phyloP scores from a whole-genome alignment of 2,888 invertebrate species.

The Hyposoter dolosus region DNA sequence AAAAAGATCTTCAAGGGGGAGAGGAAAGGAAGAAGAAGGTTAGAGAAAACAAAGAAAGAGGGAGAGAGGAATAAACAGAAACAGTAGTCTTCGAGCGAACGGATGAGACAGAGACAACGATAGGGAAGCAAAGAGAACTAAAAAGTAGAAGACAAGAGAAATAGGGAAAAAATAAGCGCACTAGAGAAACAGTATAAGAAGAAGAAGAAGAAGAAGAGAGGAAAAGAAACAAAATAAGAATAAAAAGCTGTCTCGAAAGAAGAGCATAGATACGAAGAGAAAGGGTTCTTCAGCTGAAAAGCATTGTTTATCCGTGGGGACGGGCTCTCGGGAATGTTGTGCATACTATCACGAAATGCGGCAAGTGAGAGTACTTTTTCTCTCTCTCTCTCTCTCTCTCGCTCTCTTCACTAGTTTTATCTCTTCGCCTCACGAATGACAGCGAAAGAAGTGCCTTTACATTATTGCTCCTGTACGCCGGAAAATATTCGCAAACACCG shows the following conservation, averaged over 20 bases:
- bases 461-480: slow-evolving; percentile 47
- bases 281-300: slow-evolving; percentile 65
- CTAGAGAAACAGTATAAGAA: slow-evolving; percentile 15
- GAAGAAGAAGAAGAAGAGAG: slow-evolving; percentile 35
- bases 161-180: slow-evolving; percentile 20
- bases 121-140: slow-evolving; percentile 27
- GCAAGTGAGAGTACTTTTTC: slow-evolving; percentile 30
- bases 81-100: slow-evolving; percentile 5
- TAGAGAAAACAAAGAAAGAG: slow-evolving; percentile 11
- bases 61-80: not conserved
- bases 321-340: slow-evolving; percentile 44
- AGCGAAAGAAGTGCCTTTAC: slow-evolving; percentile 59
- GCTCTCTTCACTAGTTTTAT: slow-evolving; percentile 61
- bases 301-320: slow-evolving; percentile 63
- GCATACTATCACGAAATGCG: slow-evolving; percentile 45
- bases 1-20: slow-evolving; percentile 1
- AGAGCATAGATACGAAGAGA: slow-evolving; percentile 59
- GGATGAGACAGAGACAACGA: not conserved
- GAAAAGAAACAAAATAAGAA: slow-evolving; percentile 24
- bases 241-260: slow-evolving; percentile 56
- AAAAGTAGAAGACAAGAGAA: slow-evolving; percentile 14
- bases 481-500: slow-evolving; percentile 60
- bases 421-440: slow-evolving; percentile 58
- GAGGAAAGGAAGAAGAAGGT: slow-evolving; percentile 10
- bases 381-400: not conserved